A percentile compares a stretch with the other conserved stretches of the same genome.
phyloP scores from a whole-genome alignment of 2,113 vertebrate species.

The Daphoenositta chrysoptera region DNA sequence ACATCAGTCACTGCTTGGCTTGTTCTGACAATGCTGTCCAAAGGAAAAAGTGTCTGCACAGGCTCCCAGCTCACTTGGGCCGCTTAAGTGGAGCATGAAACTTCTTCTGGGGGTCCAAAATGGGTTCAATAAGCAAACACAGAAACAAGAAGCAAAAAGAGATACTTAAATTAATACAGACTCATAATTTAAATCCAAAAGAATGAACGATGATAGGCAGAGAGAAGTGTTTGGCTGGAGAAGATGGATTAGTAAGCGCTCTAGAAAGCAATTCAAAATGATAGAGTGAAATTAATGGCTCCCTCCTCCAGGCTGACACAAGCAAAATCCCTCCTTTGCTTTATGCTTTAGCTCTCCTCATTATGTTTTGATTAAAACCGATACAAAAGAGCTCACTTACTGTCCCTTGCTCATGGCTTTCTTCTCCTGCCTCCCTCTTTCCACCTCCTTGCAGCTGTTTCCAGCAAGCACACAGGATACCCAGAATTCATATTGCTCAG shows the following conservation, averaged over 20 bases:
- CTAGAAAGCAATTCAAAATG: slow-evolving; percentile 23
- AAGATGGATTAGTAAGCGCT: slow-evolving; percentile 9
- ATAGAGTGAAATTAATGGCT: slow-evolving; percentile 31
- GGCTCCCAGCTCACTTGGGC: neutral
- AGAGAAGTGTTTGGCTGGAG: slow-evolving; percentile 12
- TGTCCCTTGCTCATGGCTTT: neutral
- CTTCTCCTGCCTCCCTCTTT: neutral
- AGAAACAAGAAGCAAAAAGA: neutral
- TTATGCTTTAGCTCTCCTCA: neutral
- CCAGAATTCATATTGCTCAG: neutral
- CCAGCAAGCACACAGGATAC: neutral
- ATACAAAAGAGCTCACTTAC: neutral
- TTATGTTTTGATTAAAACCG: slow-evolving; percentile 29
- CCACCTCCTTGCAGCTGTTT: neutral
- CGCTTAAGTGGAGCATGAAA: neutral
- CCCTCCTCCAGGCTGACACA: slow-evolving; percentile 39
- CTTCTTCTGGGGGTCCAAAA: neutral
- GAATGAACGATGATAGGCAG: neutral
- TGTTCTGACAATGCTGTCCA: slow-evolving; percentile 41
- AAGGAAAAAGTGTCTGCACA: neutral
- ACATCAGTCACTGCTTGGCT: slow-evolving; percentile 54
- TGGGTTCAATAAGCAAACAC: neutral
- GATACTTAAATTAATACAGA: neutral
- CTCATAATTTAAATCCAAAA: neutral
- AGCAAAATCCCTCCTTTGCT: slow-evolving; percentile 22